Percentiles rank a stretch among this genome's conserved stretches.
phyloP scores from a whole-genome alignment of 2,888 invertebrate species.

The Muschampia plurimacula region DNA sequence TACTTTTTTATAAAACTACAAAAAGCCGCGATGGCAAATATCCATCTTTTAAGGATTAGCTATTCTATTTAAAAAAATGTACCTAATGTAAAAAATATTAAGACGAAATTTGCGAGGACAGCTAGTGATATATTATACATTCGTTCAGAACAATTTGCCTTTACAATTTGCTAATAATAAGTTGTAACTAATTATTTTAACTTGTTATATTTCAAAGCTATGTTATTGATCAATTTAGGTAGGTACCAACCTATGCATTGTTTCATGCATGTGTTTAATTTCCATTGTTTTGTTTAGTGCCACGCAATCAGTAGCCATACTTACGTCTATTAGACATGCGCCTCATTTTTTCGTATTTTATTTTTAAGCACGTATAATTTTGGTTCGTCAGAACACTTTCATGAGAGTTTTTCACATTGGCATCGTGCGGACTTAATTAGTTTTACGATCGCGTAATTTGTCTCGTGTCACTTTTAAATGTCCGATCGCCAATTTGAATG shows the following conservation, averaged over 20 bases:
- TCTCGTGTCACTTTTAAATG: slow-evolving; percentile 3
- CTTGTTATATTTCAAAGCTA: not conserved
- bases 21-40: too few relatives aligned
- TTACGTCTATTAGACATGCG: slow-evolving; percentile 32
- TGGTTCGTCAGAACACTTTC: slow-evolving; percentile 55
- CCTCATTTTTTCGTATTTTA: slow-evolving; percentile 44
- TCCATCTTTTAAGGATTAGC: too few relatives aligned
- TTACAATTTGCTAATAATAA: not conserved
- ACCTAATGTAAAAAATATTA: too few relatives aligned
- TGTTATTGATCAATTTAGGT: not conserved
- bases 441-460: slow-evolving; percentile 9
- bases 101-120: too few relatives aligned
- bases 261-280: slow-evolving; percentile 21
- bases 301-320: not conserved
- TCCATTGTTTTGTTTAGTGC: slow-evolving; percentile 1
- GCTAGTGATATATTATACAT: not conserved
- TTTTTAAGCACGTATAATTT: slow-evolving; percentile 50
- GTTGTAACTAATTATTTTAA: not conserved
- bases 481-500: slow-evolving; percentile 19
- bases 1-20: too few relatives aligned
- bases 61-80: too few relatives aligned
- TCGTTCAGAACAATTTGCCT: not conserved
- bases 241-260: not conserved
- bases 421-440: slow-evolving; percentile 25
- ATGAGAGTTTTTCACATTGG: slow-evolving; percentile 54